phyloP scores from a whole-genome alignment of 1,140 invertebrate species.

The Globodera rostochiensis region DNA sequence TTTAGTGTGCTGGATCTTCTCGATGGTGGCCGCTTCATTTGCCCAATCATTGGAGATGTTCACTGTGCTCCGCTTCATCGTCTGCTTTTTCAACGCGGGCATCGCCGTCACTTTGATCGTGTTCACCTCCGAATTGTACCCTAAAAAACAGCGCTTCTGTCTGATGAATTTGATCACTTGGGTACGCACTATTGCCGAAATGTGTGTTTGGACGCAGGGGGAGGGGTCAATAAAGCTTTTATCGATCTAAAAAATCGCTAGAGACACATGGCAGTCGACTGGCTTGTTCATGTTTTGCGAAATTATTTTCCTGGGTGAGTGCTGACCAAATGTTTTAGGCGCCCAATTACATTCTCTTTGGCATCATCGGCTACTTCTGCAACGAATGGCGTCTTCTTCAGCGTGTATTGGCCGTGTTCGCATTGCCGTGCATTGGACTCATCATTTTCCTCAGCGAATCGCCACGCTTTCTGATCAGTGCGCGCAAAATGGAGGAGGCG shows the following conservation, averaged over 20 bases:
- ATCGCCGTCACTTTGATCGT: conserved; percentile 51
- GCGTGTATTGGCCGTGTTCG: conserved; percentile 36
- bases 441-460: conserved; percentile 55
- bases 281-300: background rate
- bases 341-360: conserved; percentile 35
- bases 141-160: conserved; percentile 53
- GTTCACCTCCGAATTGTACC: conserved; percentile 51
- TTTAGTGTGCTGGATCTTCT: conserved; percentile 39
- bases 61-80: conserved; percentile 51
- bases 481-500: conserved; percentile 54
- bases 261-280: background rate
- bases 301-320: background rate
- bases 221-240: background rate
- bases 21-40: conserved; percentile 49
- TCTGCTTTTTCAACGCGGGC: conserved; percentile 52
- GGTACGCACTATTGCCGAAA: conserved; percentile 5
- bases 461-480: conserved; percentile 56
- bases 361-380: conserved; percentile 45
- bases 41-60: conserved; percentile 42
- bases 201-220: too few species aligned
- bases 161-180: conserved; percentile 50
- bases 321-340: background rate
- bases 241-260: too few species aligned
- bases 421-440: conserved; percentile 41
- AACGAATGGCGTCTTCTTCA: conserved; percentile 44